A percentile compares a stretch with the other conserved stretches of the same genome.
Evolutionary conservation across 1,140 invertebrate genomes (phyloP).

Genomic region (Diabrotica virgifera): DNA sequence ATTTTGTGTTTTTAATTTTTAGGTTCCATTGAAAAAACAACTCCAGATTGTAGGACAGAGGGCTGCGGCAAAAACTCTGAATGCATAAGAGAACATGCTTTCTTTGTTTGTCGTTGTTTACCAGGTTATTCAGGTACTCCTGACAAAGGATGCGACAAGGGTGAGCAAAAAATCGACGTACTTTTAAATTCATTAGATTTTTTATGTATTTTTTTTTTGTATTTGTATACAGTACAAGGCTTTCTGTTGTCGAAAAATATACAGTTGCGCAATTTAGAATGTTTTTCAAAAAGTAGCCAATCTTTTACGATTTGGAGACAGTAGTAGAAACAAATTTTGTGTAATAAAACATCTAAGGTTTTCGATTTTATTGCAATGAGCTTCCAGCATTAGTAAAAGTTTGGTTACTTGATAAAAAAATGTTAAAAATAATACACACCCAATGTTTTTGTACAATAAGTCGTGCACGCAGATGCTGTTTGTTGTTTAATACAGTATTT

Average conservation of each 20-base stretch:
- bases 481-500: constrained; percentile 1
- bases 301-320: neutral
- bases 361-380: too few relatives aligned
- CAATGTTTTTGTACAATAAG: neutral
- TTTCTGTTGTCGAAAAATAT: constrained; percentile 34
- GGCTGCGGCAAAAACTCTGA: constrained; percentile 80
- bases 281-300: constrained; percentile 4
- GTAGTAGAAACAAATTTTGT: too few relatives aligned
- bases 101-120: constrained; percentile 79
- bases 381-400: too few relatives aligned
- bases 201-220: constrained; percentile 16
- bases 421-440: constrained; percentile 26
- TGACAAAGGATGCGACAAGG: constrained; percentile 70
- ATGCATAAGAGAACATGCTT: constrained; percentile 73
- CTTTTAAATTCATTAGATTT: neutral
- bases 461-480: neutral
- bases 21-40: constrained; percentile 64
- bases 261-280: constrained; percentile 29
- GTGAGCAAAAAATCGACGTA: constrained; percentile 56
- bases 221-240: constrained; percentile 46
- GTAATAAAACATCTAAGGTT: too few relatives aligned
- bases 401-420: constrained; percentile 13
- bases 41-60: constrained; percentile 73
- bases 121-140: constrained; percentile 71
- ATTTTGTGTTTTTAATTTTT: constrained; percentile 21